Evolutionary conservation across 2,113 vertebrate species (phyloP).

Genomic region (Acanthisitta chloris): DNA sequence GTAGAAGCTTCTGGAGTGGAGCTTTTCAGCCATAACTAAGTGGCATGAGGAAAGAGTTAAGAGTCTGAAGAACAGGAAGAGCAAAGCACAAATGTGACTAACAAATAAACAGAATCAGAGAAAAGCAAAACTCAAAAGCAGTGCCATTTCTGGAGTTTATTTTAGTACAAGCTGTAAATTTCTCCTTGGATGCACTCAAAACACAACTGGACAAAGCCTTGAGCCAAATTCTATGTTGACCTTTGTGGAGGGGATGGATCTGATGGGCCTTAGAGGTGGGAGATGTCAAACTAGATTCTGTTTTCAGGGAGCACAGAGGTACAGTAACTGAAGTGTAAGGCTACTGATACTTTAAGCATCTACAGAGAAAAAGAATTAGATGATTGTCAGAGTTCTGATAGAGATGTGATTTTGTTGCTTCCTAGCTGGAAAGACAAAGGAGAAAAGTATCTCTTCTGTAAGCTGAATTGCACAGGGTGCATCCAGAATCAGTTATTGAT

Average conservation of each 20-base stretch:
- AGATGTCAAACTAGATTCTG: neutral
- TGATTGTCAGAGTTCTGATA: neutral
- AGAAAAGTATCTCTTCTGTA: neutral
- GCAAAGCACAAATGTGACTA: too few relatives aligned
- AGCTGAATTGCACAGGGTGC: neutral
- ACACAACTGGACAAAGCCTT: neutral
- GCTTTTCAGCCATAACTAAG: too few relatives aligned
- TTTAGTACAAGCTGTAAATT: neutral
- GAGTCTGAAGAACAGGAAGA: too few relatives aligned
- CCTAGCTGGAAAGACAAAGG: neutral
- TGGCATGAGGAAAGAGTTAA: too few relatives aligned
- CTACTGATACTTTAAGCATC: neutral
- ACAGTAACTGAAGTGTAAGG: neutral
- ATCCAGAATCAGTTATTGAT: neutral
- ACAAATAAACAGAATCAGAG: too few relatives aligned
- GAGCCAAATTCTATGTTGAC: neutral
- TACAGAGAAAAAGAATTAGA: neutral
- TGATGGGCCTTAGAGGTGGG: neutral
- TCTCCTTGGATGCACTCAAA: neutral
- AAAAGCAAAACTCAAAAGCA: too few relatives aligned
- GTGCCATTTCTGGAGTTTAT: too few relatives aligned
- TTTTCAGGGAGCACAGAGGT: neutral
- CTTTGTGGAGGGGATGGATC: neutral
- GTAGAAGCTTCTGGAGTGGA: too few relatives aligned
- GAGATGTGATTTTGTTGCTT: neutral